These are phyloP conservation scores for Plusia festucae DNA, from an alignment of 2,888 invertebrate genomes.

Conservation along the genomic window DNA sequence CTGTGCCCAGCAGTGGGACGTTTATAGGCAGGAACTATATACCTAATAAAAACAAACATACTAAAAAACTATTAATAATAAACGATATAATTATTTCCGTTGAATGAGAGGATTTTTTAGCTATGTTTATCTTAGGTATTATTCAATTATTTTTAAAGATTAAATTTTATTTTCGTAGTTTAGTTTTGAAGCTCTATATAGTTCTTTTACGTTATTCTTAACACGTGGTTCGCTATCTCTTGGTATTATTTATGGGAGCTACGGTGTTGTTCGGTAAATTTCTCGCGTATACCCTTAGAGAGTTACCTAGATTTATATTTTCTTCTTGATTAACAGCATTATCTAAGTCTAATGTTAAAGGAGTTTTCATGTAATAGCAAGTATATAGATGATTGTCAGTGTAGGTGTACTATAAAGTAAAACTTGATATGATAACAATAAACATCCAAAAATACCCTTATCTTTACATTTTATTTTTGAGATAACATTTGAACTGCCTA, in stretches of 20 bases:
- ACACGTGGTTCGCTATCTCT: slow-evolving; percentile 41
- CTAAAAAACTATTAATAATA: too few species aligned
- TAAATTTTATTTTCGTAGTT: neutral
- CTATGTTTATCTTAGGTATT: too few species aligned
- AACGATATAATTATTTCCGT: neutral
- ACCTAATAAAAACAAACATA: too few species aligned
- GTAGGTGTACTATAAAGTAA: too few species aligned
- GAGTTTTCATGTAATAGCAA: slow-evolving; percentile 26
- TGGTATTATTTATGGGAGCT: slow-evolving; percentile 45
- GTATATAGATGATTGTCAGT: too few species aligned
- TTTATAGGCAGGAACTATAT: too few species aligned
- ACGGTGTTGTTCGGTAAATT: slow-evolving; percentile 41
- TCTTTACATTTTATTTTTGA: neutral
- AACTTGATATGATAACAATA: too few species aligned
- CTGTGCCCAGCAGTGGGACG: too few species aligned
- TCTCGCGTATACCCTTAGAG: slow-evolving; percentile 48
- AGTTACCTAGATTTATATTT: slow-evolving; percentile 55
- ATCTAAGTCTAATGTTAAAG: slow-evolving; percentile 46
- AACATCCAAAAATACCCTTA: too few species aligned
- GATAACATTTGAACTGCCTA: neutral
- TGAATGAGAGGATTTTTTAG: too few species aligned
- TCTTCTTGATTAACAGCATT: slow-evolving; percentile 49
- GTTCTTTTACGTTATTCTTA: slow-evolving; percentile 23
- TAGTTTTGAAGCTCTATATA: slow-evolving; percentile 36
- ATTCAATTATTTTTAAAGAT: too few species aligned